These are phyloP conservation scores for Serrognathus titanus DNA, from an alignment of 2,888 invertebrate species.

Conservation along the genomic window DNA sequence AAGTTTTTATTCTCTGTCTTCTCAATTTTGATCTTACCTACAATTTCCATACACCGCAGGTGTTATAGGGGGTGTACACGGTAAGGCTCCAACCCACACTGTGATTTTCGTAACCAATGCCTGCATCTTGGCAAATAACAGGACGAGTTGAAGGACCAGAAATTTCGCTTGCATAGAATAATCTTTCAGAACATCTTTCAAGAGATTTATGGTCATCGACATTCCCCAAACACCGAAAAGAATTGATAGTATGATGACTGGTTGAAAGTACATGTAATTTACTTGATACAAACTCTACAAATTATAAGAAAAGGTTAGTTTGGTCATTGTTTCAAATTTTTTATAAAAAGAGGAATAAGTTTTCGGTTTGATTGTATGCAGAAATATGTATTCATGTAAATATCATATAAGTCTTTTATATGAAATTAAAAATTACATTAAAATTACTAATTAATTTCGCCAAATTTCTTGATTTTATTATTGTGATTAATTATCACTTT, in stretches of 20 bases:
- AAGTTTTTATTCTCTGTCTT: background rate
- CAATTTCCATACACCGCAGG: constrained; percentile 65
- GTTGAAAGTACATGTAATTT: constrained; percentile 62
- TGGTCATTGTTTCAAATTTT: no score
- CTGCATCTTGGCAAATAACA: constrained; percentile 67
- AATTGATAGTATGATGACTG: constrained; percentile 62
- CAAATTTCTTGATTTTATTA: no score
- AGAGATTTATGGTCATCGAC: constrained; percentile 59
- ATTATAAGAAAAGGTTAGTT: constrained; percentile 4
- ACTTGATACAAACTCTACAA: constrained; percentile 57
- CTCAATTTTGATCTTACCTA: constrained; percentile 47
- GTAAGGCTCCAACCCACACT: constrained; percentile 55
- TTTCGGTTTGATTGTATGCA: no score
- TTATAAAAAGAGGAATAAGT: no score
- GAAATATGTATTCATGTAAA: no score
- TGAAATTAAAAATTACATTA: no score
- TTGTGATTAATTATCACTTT: no score
- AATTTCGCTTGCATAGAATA: constrained; percentile 53
- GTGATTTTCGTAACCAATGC: constrained; percentile 57
- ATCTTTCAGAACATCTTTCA: constrained; percentile 48
- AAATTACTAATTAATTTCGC: no score
- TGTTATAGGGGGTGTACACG: constrained; percentile 63
- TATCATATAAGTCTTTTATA: no score
- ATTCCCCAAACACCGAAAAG: constrained; percentile 68
- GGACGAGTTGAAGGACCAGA: constrained; percentile 60